Evolutionary conservation across 2,113 vertebrate species (phyloP).

Genomic region (Gymnobelideus leadbeateri): DNA sequence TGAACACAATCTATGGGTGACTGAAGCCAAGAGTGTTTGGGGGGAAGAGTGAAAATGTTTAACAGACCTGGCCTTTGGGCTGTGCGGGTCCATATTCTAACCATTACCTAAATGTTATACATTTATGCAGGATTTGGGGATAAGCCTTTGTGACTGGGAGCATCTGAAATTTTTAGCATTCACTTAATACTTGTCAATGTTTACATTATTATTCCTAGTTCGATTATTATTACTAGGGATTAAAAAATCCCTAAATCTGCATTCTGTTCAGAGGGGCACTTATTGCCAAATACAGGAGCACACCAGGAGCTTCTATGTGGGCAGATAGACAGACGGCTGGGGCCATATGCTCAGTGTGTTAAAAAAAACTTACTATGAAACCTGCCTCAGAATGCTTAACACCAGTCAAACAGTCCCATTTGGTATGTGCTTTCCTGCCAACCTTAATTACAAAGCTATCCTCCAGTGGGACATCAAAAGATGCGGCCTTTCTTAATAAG

Average conservation of each 20-base stretch:
- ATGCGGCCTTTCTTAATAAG: slow-evolving; percentile 50
- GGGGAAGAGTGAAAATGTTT: neutral
- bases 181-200: slow-evolving; percentile 43
- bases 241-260: slow-evolving; percentile 46
- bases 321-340: slow-evolving; percentile 53
- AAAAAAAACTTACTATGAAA: slow-evolving; percentile 49
- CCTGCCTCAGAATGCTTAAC: slow-evolving; percentile 48
- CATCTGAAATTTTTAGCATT: slow-evolving; percentile 57
- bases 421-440: slow-evolving; percentile 44
- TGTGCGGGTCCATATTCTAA: no score
- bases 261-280: slow-evolving; percentile 60
- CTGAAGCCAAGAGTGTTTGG: neutral
- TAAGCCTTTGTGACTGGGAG: slow-evolving; percentile 35
- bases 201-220: slow-evolving; percentile 59
- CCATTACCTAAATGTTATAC: neutral
- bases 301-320: slow-evolving; percentile 72
- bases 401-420: slow-evolving; percentile 67
- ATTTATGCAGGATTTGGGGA: slow-evolving; percentile 2
- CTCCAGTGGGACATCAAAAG: slow-evolving; percentile 46
- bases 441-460: slow-evolving; percentile 32
- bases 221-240: neutral
- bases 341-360: slow-evolving; percentile 74
- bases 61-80: neutral
- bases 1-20: neutral
- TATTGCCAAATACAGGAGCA: slow-evolving; percentile 17